Evolutionary conservation across 2,888 invertebrate genomes (phyloP).

Genomic region (Iselma pallidipennis): DNA sequence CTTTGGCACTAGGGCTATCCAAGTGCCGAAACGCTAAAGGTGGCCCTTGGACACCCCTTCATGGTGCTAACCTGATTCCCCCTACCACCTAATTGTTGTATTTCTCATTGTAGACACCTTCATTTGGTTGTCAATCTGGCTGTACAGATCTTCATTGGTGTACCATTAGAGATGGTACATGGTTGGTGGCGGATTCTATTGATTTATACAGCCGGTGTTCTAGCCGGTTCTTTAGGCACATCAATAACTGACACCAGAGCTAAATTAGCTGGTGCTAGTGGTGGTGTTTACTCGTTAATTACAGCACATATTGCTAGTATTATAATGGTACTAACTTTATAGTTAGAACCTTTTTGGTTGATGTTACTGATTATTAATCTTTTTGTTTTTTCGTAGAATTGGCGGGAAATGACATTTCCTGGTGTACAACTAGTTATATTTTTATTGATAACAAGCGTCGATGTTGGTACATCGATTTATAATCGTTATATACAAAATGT

Average conservation of each 20-base stretch:
- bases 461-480: conserved; percentile 87
- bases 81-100: too few species aligned
- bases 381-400: conserved; percentile 69
- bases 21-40: too few species aligned
- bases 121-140: conserved; percentile 88
- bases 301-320: conserved; percentile 92
- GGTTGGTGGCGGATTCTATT: conserved; percentile 87
- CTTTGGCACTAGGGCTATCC: too few species aligned
- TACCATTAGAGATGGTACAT: conserved; percentile 95
- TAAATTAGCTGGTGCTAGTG: conserved; percentile 87
- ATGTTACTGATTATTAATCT: too few species aligned
- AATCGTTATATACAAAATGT: conserved; percentile 67
- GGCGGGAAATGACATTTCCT: conserved; percentile 86
- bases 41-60: too few species aligned
- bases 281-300: conserved; percentile 90
- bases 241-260: conserved; percentile 76
- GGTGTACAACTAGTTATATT: conserved; percentile 77
- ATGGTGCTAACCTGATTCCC: too few species aligned
- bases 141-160: conserved; percentile 88
- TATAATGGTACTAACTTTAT: conserved; percentile 67
- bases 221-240: conserved; percentile 80
- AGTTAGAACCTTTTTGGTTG: not conserved
- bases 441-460: conserved; percentile 73
- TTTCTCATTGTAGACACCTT: conserved; percentile 63
- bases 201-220: conserved; percentile 80